These are phyloP conservation scores for Pogonophryne albipinna DNA, from an alignment of 2,797 vertebrate species.

Conservation along the genomic window DNA sequence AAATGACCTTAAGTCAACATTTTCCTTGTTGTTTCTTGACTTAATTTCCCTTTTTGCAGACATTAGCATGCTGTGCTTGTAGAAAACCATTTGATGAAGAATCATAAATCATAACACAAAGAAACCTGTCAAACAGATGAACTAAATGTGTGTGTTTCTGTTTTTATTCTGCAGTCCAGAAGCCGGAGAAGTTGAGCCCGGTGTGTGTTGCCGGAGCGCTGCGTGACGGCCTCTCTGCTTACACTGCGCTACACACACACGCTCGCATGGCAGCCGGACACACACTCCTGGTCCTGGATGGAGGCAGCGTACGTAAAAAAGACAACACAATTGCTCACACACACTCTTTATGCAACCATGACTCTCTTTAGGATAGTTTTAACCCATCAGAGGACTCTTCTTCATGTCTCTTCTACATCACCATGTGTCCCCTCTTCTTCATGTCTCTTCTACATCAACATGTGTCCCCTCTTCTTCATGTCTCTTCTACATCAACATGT, in stretches of 20 bases:
- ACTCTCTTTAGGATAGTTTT: too few species aligned
- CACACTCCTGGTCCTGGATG: slow-evolving; percentile 92
- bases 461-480: too few species aligned
- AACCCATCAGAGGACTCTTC: not conserved
- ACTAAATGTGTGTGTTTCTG: slow-evolving; percentile 4
- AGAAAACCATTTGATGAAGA: too few species aligned
- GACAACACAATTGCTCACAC: too few species aligned
- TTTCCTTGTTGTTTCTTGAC: too few species aligned
- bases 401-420: too few species aligned
- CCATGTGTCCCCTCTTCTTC: too few species aligned
- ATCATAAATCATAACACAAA: not conserved
- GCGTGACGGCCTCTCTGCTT: slow-evolving; percentile 90
- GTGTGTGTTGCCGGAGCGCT: slow-evolving; percentile 87
- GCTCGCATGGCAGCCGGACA: slow-evolving; percentile 88
- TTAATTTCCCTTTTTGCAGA: too few species aligned
- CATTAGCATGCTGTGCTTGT: rapidly evolving
- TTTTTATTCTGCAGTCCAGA: slow-evolving; percentile 84
- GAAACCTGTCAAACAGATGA: not conserved
- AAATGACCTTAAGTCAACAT: too few species aligned
- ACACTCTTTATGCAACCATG: not conserved
- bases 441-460: too few species aligned
- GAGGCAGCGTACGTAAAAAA: slow-evolving; percentile 89
- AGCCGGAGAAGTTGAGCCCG: slow-evolving; percentile 91
- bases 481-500: too few species aligned
- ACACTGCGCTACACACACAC: slow-evolving; percentile 93